Conservation (phyloP, 92 coral and sea anemone genomes). For the Ricordea florida region DNA sequence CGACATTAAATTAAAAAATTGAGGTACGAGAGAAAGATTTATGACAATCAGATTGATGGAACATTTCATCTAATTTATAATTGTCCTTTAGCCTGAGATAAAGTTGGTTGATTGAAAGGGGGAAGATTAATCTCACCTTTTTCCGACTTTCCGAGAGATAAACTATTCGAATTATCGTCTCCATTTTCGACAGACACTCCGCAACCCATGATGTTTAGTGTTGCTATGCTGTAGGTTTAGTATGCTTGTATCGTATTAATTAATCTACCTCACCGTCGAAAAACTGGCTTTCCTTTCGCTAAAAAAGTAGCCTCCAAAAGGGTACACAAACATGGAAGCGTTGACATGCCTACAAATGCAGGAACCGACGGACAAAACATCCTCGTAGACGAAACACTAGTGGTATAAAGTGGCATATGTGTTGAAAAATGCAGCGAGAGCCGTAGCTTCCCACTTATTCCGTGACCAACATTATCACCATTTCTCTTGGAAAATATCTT, state of each 20-base stretch:
- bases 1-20: no score
- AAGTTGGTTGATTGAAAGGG: not conserved
- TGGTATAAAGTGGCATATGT: no score
- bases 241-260: not conserved
- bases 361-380: no score
- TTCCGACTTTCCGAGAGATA: constrained; percentile 45
- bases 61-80: not conserved
- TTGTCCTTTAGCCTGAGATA: no score
- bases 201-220: constrained; percentile 78
- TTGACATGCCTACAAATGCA: not conserved
- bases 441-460: no score
- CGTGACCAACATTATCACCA: no score
- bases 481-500: no score
- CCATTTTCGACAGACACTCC: constrained; percentile 55
- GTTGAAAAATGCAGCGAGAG: no score
- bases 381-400: no score
- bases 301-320: not conserved
- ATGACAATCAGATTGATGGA: no score
- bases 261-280: not conserved
- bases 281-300: not conserved
- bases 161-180: constrained; percentile 10
- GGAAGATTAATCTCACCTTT: constrained; percentile 39
- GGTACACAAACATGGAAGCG: not conserved
- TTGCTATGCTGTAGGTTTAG: no score
- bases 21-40: no score